phyloP scores from a whole-genome alignment of 2,113 vertebrate species.

The Halcyon senegalensis region DNA sequence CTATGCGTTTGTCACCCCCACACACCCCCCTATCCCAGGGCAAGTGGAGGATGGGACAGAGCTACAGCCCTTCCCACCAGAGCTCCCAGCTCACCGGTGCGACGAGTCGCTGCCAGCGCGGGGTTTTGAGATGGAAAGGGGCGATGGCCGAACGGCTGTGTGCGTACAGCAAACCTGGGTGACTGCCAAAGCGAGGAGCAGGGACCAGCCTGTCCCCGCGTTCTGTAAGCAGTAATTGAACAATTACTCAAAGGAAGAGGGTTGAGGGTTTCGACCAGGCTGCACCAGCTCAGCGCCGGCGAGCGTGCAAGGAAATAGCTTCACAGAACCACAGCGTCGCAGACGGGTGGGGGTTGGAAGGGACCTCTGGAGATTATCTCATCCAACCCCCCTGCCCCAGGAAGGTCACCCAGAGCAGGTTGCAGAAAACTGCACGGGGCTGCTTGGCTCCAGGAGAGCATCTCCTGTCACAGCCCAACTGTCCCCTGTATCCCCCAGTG shows the following conservation, averaged over 20 bases:
- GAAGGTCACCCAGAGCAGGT: not conserved
- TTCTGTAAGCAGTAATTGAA: slow-evolving; percentile 9
- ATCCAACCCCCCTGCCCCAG: not conserved
- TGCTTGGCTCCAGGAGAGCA: fast-evolving
- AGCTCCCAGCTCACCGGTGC: fast-evolving
- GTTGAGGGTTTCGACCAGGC: not conserved
- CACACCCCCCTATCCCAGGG: fast-evolving
- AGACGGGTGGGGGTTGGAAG: not conserved
- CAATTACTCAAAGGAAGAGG: slow-evolving; percentile 1
- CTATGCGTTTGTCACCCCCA: fast-evolving
- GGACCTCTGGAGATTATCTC: not conserved
- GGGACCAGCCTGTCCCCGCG: not conserved
- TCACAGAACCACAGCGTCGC: not conserved
- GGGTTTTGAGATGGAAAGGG: not conserved
- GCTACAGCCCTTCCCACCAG: not conserved
- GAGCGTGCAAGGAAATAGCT: not conserved
- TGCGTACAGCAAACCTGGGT: not conserved
- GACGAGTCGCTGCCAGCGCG: fast-evolving
- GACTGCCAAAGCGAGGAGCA: not conserved
- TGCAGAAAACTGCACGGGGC: fast-evolving
- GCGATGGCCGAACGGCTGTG: not conserved
- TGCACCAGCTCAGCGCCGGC: not conserved
- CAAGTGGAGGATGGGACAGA: fast-evolving
- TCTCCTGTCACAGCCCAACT: fast-evolving
- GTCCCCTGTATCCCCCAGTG: not conserved